phyloP scores from a whole-genome alignment of 2,797 vertebrate species.

The Notoglanidium macrostoma region DNA sequence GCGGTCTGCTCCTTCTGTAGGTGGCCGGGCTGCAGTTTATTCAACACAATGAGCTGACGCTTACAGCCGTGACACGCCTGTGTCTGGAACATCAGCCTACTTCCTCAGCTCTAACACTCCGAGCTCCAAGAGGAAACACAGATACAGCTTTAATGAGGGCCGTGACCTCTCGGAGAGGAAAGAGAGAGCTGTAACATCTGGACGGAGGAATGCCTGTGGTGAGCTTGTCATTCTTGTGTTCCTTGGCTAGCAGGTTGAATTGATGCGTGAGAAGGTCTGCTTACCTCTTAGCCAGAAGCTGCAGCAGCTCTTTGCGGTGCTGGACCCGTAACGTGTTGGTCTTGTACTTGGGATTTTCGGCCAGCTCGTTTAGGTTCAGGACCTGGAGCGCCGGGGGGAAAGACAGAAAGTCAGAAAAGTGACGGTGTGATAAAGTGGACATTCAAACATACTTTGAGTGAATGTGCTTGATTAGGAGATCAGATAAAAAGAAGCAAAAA shows the following conservation, averaged over 20 bases:
- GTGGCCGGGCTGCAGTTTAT: slow-evolving; percentile 28
- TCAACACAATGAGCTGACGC: slow-evolving; percentile 29
- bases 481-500: not conserved
- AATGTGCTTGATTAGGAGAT: not conserved
- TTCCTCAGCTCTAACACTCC: slow-evolving; percentile 26
- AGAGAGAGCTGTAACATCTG: slow-evolving; percentile 42
- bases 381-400: slow-evolving; percentile 71
- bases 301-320: slow-evolving; percentile 81
- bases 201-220: slow-evolving; percentile 21
- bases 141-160: slow-evolving; percentile 37
- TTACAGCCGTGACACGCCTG: slow-evolving; percentile 12
- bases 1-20: slow-evolving; percentile 15
- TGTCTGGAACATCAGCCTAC: slow-evolving; percentile 27
- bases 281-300: slow-evolving; percentile 78
- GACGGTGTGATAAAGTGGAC: not conserved
- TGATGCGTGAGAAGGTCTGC: slow-evolving; percentile 35
- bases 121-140: slow-evolving; percentile 39
- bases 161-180: slow-evolving; percentile 18
- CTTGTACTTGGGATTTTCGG: slow-evolving; percentile 79
- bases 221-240: slow-evolving; percentile 27
- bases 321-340: slow-evolving; percentile 87
- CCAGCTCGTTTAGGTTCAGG: slow-evolving; percentile 78
- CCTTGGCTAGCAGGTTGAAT: slow-evolving; percentile 13
- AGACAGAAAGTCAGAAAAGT: not conserved
- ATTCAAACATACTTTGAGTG: not conserved